A percentile compares a stretch with the other conserved stretches of the same genome.
Conservation (phyloP, 2,113 vertebrate species). For the Pleuronectes platessa region DNA sequence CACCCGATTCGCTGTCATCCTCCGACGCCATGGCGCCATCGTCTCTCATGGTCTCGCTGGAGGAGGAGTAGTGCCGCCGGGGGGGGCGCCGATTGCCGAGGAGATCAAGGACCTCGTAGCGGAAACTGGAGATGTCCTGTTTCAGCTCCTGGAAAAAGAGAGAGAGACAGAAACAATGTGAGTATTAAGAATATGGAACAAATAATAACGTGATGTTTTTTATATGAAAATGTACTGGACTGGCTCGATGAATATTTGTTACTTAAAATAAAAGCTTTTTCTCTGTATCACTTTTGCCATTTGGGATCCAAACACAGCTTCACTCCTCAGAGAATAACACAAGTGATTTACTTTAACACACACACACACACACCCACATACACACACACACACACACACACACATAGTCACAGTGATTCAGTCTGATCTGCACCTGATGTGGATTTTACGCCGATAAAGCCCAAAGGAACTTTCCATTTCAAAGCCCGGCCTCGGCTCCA, state of each 20-base stretch:
- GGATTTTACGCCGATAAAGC: conserved; percentile 36
- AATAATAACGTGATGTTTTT: too few relatives aligned
- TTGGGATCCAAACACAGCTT: too few relatives aligned
- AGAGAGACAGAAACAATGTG: neutral
- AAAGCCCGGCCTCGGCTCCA: conserved; percentile 47
- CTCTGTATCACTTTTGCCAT: too few relatives aligned
- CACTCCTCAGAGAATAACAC: too few relatives aligned
- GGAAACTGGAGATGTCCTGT: conserved; percentile 98
- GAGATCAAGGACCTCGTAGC: conserved; percentile 95
- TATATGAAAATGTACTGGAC: too few relatives aligned
- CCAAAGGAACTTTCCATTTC: conserved; percentile 49
- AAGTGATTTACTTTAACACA: neutral
- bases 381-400: conserved; percentile 1
- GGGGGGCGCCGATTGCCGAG: conserved; percentile 93
- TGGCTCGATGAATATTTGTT: too few relatives aligned
- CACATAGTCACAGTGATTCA: neutral
- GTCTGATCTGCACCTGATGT: conserved; percentile 18
- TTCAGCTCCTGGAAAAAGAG: conserved; percentile 88
- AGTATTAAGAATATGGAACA: too few relatives aligned
- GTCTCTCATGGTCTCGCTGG: conserved; percentile 89
- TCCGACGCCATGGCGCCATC: conserved; percentile 77
- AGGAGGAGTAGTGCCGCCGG: conserved; percentile 90
- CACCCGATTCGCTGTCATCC: conserved; percentile 82
- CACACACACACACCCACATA: conserved; percentile 3
- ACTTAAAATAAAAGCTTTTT: too few relatives aligned